Base-by-base conservation (phyloP, 2,113 vertebrate species). In the Gavia stellata region DNA sequence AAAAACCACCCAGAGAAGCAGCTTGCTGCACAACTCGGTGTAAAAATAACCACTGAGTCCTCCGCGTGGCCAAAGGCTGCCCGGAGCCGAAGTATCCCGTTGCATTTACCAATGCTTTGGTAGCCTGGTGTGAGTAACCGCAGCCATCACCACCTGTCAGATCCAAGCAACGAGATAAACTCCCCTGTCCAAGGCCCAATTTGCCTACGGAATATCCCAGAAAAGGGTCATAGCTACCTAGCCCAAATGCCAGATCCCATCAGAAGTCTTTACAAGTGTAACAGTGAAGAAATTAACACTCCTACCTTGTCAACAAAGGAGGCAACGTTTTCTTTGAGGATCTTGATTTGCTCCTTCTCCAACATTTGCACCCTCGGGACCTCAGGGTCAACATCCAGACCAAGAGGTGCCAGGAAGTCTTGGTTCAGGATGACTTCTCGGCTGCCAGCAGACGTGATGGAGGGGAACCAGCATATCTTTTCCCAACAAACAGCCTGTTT, bases 261-360 rank as follows among this genome's bases (percentile, higher is more conserved):
- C 33, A 33, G 17, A 15, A 86, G 47, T 3, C 68, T 67, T 61
- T 40, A 55, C 8, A 28, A 38, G 42, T 3, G 18, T 8, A 28
- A 42, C 17, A 36, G 31, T 14, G 24, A 12, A 61, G 50, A 72
- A 79, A 14, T 49, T 14, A 10, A 29, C 36, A 10, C 52, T 40
- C 96, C 45, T 70, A 98, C 98, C 98, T 99, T 98, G 89, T 98
- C 98, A 1, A 98, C 98, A 94, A 98, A 98, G 19, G 97, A 97
- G 36, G 98, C 98, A 5, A 98, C 98, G 55, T 98, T 98, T 96
- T 99, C 98, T 94, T 98, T 98, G 58, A 99, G 97, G 8, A 83
- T 97, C 97, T 99, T 98, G 96, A 98, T 99, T 97, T 98, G 97
- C 56, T 99, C 98, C 86, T 98, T 98, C 94, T 99, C 98, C 89